Evolutionary conservation across 2,888 invertebrate species (phyloP).

Genomic region (Hypselothyrea guttata): DNA sequence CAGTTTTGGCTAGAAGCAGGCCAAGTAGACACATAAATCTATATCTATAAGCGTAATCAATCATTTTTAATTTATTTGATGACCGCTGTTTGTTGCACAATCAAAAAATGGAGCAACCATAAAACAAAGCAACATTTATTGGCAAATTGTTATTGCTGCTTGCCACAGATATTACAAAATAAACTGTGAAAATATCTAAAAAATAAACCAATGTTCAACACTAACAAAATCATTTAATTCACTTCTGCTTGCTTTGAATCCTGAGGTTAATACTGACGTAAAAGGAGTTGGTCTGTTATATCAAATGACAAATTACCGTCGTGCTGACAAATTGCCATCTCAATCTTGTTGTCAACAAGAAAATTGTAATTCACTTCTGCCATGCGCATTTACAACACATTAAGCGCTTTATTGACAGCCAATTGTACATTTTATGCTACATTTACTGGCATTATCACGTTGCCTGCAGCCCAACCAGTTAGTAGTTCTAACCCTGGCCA

Average conservation of each 20-base stretch:
- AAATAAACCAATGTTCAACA: no score
- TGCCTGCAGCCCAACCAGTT: neutral
- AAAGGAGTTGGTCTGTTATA: neutral
- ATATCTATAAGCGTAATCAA: conserved; percentile 40
- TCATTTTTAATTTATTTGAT: conserved; percentile 41
- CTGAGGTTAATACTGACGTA: no score
- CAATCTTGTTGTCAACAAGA: conserved; percentile 55
- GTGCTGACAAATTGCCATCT: conserved; percentile 52
- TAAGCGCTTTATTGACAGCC: conserved; percentile 50
- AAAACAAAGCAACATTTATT: conserved; percentile 14
- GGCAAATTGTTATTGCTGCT: neutral
- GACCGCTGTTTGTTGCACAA: conserved; percentile 10
- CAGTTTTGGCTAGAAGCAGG: no score
- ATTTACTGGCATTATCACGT: conserved; percentile 34
- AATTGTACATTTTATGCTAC: conserved; percentile 61
- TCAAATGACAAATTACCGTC: conserved; percentile 43
- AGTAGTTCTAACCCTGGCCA: neutral
- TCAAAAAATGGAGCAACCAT: conserved; percentile 13
- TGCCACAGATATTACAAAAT: no score
- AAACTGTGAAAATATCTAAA: no score
- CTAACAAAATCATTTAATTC: no score
- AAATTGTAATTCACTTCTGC: conserved; percentile 21
- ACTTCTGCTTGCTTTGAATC: no score
- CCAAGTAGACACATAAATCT: no score
- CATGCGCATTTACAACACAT: conserved; percentile 28